These are phyloP conservation scores for Lerista edwardsae DNA, from an alignment of 2,797 vertebrate species.

Conservation along the genomic window DNA sequence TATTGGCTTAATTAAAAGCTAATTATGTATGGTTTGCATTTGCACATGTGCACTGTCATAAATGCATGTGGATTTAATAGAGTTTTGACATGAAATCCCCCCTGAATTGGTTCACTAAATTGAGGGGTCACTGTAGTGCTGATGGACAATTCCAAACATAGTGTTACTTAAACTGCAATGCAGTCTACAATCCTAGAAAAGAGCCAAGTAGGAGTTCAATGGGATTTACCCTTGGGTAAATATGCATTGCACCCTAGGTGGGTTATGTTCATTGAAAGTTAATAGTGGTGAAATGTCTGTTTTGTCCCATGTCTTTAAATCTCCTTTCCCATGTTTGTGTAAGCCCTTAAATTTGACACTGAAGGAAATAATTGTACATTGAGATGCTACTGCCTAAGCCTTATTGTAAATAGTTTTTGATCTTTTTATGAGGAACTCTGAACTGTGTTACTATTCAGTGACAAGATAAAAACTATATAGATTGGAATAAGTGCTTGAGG, in stretches of 20 bases:
- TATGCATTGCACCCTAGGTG: not conserved
- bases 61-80: too few relatives aligned
- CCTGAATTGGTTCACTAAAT: too few relatives aligned
- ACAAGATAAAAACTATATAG: not conserved
- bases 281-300: not conserved
- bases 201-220: not conserved
- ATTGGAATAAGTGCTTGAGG: not conserved
- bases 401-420: not conserved
- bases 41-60: too few relatives aligned
- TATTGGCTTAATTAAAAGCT: too few relatives aligned
- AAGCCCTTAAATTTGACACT: slow-evolving; percentile 8
- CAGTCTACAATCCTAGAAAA: not conserved
- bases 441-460: not conserved
- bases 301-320: slow-evolving; percentile 34
- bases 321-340: slow-evolving; percentile 3
- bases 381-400: slow-evolving; percentile 1
- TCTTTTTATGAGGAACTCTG: slow-evolving; percentile 14
- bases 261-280: not conserved
- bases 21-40: too few relatives aligned
- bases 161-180: not conserved
- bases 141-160: not conserved
- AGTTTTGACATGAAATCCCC: too few relatives aligned
- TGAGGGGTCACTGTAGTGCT: too few relatives aligned
- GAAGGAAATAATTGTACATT: not conserved
- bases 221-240: not conserved